These are phyloP conservation scores for Montipora sp. DNA, from an alignment of 64 coral and sea anemone species.

Conservation along the genomic window DNA sequence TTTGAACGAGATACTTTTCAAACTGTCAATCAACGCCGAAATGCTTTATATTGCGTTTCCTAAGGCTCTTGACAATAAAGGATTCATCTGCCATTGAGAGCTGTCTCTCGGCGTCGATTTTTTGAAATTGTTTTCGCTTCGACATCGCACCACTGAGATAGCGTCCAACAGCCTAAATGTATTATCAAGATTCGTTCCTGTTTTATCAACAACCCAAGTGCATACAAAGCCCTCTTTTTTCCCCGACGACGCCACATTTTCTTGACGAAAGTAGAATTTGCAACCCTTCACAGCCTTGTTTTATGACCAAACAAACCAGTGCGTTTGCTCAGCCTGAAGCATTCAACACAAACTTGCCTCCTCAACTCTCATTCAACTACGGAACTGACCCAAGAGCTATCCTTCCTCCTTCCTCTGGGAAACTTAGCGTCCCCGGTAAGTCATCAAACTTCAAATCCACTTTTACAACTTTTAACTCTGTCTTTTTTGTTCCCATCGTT, in stretches of 20 bases:
- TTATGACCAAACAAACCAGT: constrained; percentile 51
- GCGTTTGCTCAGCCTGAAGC: constrained; percentile 34
- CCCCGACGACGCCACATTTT: constrained; percentile 45
- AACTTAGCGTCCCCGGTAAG: constrained; percentile 36
- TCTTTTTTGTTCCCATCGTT: neutral
- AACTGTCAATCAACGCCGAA: constrained; percentile 73
- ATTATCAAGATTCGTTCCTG: constrained; percentile 67
- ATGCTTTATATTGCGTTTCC: constrained; percentile 36
- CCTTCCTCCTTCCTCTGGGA: neutral
- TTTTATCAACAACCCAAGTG: constrained; percentile 65
- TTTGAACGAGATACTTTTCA: constrained; percentile 73
- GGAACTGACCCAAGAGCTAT: constrained; percentile 27
- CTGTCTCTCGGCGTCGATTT: neutral
- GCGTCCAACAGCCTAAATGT: constrained; percentile 17
- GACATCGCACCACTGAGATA: neutral
- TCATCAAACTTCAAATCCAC: neutral
- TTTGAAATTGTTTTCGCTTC: no score
- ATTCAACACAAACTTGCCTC: constrained; percentile 8
- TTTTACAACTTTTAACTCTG: neutral
- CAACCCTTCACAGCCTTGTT: constrained; percentile 62
- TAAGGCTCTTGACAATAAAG: constrained; percentile 49
- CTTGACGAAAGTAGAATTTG: constrained; percentile 56
- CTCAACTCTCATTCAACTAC: constrained; percentile 41
- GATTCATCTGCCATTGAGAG: constrained; percentile 34
- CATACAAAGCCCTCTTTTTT: constrained; percentile 25